Evolutionary conservation across 2,797 vertebrate genomes (phyloP).

Genomic region (Acomys russatus): DNA sequence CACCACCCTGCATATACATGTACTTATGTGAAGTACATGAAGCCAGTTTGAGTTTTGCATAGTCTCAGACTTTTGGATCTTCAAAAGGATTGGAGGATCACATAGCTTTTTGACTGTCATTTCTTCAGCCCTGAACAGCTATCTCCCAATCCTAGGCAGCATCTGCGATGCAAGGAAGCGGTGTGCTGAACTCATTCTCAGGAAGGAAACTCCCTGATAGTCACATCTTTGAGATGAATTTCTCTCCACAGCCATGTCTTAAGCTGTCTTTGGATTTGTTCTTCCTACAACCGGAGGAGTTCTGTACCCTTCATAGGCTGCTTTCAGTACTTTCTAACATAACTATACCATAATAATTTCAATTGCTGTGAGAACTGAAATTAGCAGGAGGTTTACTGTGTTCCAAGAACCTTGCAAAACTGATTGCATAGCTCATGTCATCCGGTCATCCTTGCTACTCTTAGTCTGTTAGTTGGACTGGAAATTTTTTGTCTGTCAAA

Average conservation of each 20-base stretch:
- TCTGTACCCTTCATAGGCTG: background rate
- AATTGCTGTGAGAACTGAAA: background rate
- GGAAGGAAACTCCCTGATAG: background rate
- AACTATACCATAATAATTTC: slow-evolving; percentile 15
- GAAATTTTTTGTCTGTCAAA: background rate
- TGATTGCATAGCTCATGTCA: background rate
- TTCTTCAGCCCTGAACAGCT: slow-evolving; percentile 20
- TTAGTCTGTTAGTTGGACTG: background rate
- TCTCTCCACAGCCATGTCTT: background rate
- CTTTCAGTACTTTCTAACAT: background rate
- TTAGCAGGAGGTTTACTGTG: background rate
- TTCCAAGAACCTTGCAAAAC: background rate
- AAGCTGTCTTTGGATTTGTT: background rate
- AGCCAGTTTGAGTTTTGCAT: slow-evolving; percentile 38
- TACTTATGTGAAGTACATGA: slow-evolving; percentile 43
- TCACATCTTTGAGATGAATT: slow-evolving; percentile 52
- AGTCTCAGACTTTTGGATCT: slow-evolving; percentile 13
- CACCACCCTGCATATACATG: slow-evolving; percentile 29
- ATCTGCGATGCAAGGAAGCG: background rate
- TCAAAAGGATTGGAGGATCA: background rate
- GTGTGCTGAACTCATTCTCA: background rate
- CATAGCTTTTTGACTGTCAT: background rate
- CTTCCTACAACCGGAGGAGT: background rate
- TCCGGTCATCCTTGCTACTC: background rate
- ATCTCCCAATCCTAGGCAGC: background rate